Evolutionary conservation across 2,888 invertebrate species (phyloP).

Genomic region (Myopa tessellatipennis): DNA sequence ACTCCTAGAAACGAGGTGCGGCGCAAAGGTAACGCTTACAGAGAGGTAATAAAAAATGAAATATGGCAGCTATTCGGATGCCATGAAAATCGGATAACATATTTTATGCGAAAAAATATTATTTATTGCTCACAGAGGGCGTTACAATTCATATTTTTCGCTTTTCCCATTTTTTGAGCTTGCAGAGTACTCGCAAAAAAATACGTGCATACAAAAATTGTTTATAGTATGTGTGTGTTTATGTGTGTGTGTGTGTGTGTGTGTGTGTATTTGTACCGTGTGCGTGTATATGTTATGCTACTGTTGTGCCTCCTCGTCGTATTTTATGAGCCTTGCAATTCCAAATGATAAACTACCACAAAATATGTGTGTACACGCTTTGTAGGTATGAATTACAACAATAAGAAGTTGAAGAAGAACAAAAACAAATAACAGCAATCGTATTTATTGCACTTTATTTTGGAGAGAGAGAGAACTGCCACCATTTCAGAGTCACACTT

Average conservation of each 20-base stretch:
- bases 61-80: conserved; percentile 65
- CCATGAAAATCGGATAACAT: conserved; percentile 68
- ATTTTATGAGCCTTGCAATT: conserved; percentile 46
- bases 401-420: conserved; percentile 15
- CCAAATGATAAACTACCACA: conserved; percentile 45
- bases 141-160: conserved; percentile 51
- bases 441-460: conserved; percentile 5
- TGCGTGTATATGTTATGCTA: conserved; percentile 11
- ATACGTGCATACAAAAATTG: conserved; percentile 12
- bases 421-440: conserved; percentile 27
- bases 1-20: neutral
- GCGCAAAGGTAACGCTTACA: conserved; percentile 41
- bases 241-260: conserved; percentile 1
- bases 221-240: conserved; percentile 12
- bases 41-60: conserved; percentile 66
- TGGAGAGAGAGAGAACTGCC: neutral
- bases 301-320: conserved; percentile 33
- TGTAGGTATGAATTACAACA: conserved; percentile 42
- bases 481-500: neutral
- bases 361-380: conserved; percentile 5
- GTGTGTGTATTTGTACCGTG: too few species aligned
- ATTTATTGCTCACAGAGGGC: conserved; percentile 65
- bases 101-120: conserved; percentile 65
- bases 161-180: conserved; percentile 19
- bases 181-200: conserved; percentile 12